Percentiles rank a stretch among this genome's conserved stretches.
phyloP scores from a whole-genome alignment of 2,113 vertebrate genomes.

The Equus quagga region DNA sequence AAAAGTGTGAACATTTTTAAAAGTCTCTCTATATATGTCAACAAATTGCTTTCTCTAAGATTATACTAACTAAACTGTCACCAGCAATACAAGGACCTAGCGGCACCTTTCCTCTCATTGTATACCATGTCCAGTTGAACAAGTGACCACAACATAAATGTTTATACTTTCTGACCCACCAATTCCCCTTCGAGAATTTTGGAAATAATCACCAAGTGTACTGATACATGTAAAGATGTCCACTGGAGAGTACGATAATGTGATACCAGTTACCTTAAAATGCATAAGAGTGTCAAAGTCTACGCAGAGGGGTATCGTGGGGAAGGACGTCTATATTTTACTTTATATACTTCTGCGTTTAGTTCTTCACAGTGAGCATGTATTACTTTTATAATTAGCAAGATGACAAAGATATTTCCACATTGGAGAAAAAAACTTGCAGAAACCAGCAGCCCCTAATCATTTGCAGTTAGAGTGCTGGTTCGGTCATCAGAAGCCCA shows the following conservation, averaged over 20 bases:
- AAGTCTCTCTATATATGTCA: neutral
- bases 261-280: neutral
- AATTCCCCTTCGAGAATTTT: neutral
- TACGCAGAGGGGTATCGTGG: neutral
- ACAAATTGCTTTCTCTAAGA: neutral
- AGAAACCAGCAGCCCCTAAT: neutral
- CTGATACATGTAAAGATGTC: neutral
- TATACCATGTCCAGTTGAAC: neutral
- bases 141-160: conserved; percentile 34
- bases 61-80: neutral
- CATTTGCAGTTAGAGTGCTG: neutral
- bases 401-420: conserved; percentile 29
- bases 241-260: neutral
- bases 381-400: conserved; percentile 13
- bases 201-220: neutral
- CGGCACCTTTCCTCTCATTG: neutral
- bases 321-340: neutral
- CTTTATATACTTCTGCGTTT: neutral
- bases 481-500: neutral
- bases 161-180: neutral
- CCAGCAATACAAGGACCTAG: neutral
- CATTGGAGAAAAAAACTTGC: neutral
- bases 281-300: neutral
- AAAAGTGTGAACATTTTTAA: neutral
- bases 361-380: neutral